Evolutionary conservation across 2,888 invertebrate species (phyloP), one percentile per base, ranked within the genome.

Genomic region (Drosophila multiciliata): DNA sequence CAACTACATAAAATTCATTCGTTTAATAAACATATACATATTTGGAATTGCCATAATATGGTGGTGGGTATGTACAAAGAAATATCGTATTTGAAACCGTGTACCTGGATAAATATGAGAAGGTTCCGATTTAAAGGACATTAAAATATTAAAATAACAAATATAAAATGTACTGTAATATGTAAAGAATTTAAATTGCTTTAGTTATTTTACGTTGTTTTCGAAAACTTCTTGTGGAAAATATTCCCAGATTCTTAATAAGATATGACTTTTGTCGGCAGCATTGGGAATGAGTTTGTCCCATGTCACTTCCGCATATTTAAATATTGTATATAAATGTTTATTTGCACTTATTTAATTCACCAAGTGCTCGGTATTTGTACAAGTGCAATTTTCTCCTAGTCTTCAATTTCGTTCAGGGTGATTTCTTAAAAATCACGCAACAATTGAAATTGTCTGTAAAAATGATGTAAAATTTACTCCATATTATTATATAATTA

Each of bases 401-500:
- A 40, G 23, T 45, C 1, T 23, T 40, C 1, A 40, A 40, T 9
- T 40, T 40, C 2, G 38, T 40, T 40, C n/a, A 40, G n/a, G 9
- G n/a, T 9, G 9, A 9, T n/a, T 40, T 15, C 23, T 23, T 45
- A 23, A 45, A 23, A 8, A 23, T 45, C 45, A 45, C 45, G 45
- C 20, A 45, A 15, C 45, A 23, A 23, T 45, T 45, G 15, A 20
- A 20, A 15, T 45, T 23, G 4, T n/a, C n/a, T 40, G n/a, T n/a
- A 40, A 40, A n/a, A 9, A 40, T 40, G 4, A 4, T n/a, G n/a
- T 40, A 45, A 15, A 26, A 26, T 26, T 0, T 26, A 26, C 5
- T 29, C 29, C 11, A 20, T 38, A 54, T 40, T 20, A 23, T 54
- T 60, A 26, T 23, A 70, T 38, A 54, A 55, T 50, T 61, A 20